Percentiles rank a stretch among this genome's conserved stretches.
These are phyloP conservation scores for Argya squamiceps DNA, from an alignment of 2,797 vertebrate species.

Conservation along the genomic window DNA sequence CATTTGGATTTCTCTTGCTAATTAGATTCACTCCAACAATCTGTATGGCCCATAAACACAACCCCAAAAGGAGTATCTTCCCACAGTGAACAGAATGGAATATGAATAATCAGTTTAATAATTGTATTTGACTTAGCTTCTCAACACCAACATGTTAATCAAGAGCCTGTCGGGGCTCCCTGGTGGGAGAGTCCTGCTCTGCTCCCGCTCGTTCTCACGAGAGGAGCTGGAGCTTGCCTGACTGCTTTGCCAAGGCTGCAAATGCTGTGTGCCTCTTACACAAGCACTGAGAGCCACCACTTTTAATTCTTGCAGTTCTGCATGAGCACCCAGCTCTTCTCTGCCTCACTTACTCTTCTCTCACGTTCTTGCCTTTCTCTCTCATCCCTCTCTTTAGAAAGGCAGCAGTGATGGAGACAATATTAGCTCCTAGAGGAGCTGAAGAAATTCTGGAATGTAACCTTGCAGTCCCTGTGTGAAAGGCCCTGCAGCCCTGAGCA, in stretches of 20 bases:
- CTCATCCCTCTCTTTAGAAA: not conserved
- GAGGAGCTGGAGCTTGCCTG: not conserved
- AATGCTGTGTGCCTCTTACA: not conserved
- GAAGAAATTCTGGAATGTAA: not conserved
- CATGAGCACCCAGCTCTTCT: not conserved
- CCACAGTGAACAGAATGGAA: conserved; percentile 21
- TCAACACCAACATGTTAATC: not conserved
- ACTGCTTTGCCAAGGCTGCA: not conserved
- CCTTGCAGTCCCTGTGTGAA: not conserved
- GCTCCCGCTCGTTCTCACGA: rapidly evolving
- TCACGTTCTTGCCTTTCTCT: not conserved
- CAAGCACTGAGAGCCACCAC: not conserved
- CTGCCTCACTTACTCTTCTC: not conserved
- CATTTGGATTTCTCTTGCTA: conserved; percentile 40
- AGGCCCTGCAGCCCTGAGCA: not conserved
- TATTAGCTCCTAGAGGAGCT: not conserved
- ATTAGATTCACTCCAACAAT: conserved; percentile 6
- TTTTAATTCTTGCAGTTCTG: not conserved
- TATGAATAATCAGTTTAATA: conserved; percentile 36
- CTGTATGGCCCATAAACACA: conserved; percentile 32
- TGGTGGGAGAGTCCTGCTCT: not conserved
- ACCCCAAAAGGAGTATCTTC: conserved; percentile 48
- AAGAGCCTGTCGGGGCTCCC: not conserved
- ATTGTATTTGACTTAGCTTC: conserved; percentile 17
- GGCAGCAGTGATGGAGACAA: not conserved